These are phyloP conservation scores for Adelphocoris suturalis DNA, from an alignment of 2,888 invertebrate genomes.

Conservation along the genomic window DNA sequence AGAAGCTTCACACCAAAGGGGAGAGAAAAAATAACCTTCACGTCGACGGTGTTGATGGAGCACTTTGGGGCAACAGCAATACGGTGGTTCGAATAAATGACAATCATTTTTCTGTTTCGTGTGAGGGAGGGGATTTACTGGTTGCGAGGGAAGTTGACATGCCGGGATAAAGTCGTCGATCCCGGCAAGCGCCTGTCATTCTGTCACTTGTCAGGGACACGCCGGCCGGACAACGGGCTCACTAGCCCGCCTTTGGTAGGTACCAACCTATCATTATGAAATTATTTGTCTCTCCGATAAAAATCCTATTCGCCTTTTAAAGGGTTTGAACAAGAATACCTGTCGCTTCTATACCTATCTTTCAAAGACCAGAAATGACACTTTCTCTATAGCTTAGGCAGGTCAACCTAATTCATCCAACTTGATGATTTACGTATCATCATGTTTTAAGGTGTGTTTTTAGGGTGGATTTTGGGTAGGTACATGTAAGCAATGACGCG, in stretches of 20 bases:
- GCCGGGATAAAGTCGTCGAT: neutral
- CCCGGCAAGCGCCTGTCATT: neutral
- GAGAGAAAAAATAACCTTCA: no score
- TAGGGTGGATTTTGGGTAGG: no score
- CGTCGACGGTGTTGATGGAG: neutral
- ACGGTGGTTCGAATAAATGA: neutral
- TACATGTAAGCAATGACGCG: no score
- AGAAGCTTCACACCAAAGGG: no score
- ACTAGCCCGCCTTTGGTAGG: neutral
- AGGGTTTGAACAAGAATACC: no score
- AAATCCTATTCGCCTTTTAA: neutral
- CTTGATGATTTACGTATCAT: no score
- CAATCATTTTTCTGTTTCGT: neutral
- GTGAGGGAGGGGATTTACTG: neutral
- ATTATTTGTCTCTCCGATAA: neutral
- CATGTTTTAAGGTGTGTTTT: no score
- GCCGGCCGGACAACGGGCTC: neutral
- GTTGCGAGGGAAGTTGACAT: neutral
- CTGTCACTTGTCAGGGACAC: neutral
- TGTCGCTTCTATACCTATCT: no score
- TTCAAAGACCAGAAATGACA: no score
- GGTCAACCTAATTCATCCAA: no score
- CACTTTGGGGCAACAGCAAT: neutral
- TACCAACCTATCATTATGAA: neutral
- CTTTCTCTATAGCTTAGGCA: no score